A percentile compares a stretch with the other conserved stretches of the same genome.
phyloP scores from a whole-genome alignment of 2,113 vertebrate species.

The Alethe castanea region DNA sequence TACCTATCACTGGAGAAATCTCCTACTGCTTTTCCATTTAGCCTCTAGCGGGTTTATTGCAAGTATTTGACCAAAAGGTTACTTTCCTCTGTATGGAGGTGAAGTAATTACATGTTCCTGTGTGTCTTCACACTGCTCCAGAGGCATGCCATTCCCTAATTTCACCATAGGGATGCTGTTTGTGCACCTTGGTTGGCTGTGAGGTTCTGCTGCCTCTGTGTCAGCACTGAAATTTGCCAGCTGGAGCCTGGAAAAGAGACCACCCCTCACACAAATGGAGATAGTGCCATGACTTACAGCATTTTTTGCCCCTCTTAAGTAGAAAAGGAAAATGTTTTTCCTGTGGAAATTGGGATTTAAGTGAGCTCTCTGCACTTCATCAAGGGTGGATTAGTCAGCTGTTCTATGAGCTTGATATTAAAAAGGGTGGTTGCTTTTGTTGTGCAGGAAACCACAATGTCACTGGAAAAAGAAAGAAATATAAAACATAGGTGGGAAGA shows the following conservation, averaged over 20 bases:
- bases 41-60: not conserved
- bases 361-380: not conserved
- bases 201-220: not conserved
- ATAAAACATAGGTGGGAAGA: not conserved
- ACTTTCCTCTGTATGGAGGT: not conserved
- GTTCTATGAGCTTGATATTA: not conserved
- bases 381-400: slow-evolving; percentile 7
- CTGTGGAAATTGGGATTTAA: not conserved
- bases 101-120: slow-evolving; percentile 48
- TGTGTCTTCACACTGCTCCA: not conserved
- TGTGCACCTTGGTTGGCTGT: not conserved
- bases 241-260: not conserved
- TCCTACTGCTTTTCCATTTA: slow-evolving; percentile 48
- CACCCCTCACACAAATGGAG: not conserved
- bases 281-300: not conserved
- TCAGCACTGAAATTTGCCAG: not conserved
- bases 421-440: not conserved
- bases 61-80: slow-evolving; percentile 25
- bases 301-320: not conserved
- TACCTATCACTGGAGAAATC: slow-evolving; percentile 7
- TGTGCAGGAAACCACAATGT: not conserved
- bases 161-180: not conserved
- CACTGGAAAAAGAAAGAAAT: not conserved
- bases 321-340: not conserved
- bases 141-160: not conserved